Percentiles rank a stretch among this genome's conserved stretches.
Evolutionary conservation across 2,113 vertebrate genomes (phyloP).

Genomic region (Osmerus eperlanus): DNA sequence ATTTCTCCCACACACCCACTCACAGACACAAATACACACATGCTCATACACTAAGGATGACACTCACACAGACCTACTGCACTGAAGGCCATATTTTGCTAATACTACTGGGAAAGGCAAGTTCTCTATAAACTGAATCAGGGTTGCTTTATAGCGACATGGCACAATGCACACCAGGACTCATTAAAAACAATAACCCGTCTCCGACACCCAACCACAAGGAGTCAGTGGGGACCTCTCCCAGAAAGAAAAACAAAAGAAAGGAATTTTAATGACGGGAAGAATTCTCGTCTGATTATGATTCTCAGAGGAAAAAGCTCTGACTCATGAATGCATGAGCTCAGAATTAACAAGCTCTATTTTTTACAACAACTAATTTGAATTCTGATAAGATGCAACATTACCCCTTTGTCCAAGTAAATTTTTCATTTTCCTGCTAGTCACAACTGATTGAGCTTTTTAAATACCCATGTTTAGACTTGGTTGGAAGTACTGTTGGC

Average conservation of each 20-base stretch:
- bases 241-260: slow-evolving; percentile 22
- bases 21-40: too few relatives aligned
- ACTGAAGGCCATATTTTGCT: not conserved
- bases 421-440: too few relatives aligned
- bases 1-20: too few relatives aligned
- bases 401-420: too few relatives aligned
- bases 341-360: slow-evolving; percentile 25
- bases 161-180: slow-evolving; percentile 44
- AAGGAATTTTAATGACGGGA: slow-evolving; percentile 38
- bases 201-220: slow-evolving; percentile 33
- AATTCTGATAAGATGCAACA: too few relatives aligned
- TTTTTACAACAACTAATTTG: too few relatives aligned
- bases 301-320: slow-evolving; percentile 19
- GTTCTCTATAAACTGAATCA: slow-evolving; percentile 16
- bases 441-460: too few relatives aligned
- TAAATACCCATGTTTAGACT: too few relatives aligned
- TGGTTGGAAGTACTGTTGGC: too few relatives aligned
- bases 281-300: slow-evolving; percentile 13
- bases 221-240: slow-evolving; percentile 35
- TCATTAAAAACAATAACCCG: slow-evolving; percentile 62
- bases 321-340: slow-evolving; percentile 32
- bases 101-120: slow-evolving; percentile 5
- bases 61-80: not conserved
- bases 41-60: too few relatives aligned
- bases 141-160: slow-evolving; percentile 28